Conservation (phyloP, 1,140 invertebrate species). For the Saxidomus purpurata region DNA sequence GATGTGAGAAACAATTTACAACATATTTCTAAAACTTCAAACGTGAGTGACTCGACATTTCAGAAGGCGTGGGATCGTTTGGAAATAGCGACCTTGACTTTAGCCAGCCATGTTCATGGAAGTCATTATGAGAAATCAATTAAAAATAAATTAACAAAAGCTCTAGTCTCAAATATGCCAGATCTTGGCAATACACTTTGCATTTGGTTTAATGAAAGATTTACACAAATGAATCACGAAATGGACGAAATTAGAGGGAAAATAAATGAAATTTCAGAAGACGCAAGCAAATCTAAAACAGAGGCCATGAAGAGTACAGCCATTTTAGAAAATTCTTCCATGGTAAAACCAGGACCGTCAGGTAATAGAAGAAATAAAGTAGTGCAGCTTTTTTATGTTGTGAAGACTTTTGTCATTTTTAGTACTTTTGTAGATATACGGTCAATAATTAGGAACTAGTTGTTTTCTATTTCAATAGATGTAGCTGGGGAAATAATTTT, state of each 20-base stretch:
- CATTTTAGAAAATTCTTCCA: background rate
- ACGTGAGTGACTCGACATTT: background rate
- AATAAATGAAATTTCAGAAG: background rate
- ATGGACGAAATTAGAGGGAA: too few species aligned
- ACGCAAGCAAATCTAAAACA: background rate
- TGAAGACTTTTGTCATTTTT: too few species aligned
- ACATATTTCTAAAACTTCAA: background rate
- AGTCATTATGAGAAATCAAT: background rate
- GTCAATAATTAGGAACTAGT: too few species aligned
- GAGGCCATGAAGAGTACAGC: background rate
- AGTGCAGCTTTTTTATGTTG: too few species aligned
- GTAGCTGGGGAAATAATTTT: too few species aligned
- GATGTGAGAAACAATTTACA: background rate
- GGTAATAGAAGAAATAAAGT: too few species aligned
- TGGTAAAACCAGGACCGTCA: background rate
- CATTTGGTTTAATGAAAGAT: background rate
- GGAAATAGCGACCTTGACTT: background rate
- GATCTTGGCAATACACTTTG: conserved; percentile 1
- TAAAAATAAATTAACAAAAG: background rate
- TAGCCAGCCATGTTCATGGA: background rate
- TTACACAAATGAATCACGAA: background rate
- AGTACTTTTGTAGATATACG: too few species aligned
- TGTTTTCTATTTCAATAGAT: too few species aligned
- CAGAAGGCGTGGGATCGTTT: background rate
- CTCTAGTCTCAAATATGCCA: background rate